These are phyloP conservation scores for Asobara japonica DNA, from an alignment of 1,140 invertebrate genomes.

Conservation along the genomic window DNA sequence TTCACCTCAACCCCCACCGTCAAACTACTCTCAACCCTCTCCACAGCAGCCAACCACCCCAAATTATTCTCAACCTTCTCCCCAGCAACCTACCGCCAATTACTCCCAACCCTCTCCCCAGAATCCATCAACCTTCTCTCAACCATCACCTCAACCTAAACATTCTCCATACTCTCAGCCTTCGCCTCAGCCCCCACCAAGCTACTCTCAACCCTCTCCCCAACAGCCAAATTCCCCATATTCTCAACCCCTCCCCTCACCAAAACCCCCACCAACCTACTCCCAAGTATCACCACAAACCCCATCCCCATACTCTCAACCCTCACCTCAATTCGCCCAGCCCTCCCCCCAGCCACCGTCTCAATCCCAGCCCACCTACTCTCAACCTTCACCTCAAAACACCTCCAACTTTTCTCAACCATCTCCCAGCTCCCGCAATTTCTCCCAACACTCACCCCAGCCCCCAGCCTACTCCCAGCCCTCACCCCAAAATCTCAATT, in stretches of 20 bases:
- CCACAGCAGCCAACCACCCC: constrained; percentile 50
- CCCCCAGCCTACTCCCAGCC: constrained; percentile 51
- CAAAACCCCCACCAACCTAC: constrained; percentile 43
- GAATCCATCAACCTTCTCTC: constrained; percentile 46
- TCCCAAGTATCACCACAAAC: constrained; percentile 55
- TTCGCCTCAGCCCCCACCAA: constrained; percentile 46
- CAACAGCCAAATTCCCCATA: constrained; percentile 34
- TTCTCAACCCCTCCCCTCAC: constrained; percentile 41
- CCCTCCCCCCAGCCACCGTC: constrained; percentile 49
- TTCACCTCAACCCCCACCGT: constrained; percentile 40
- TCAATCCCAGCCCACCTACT: constrained; percentile 53
- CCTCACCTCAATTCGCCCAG: constrained; percentile 55
- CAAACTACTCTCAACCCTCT: constrained; percentile 56
- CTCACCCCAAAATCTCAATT: constrained; percentile 52
- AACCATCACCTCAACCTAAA: constrained; percentile 49
- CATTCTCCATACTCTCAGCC: constrained; percentile 51
- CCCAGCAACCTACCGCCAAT: constrained; percentile 46
- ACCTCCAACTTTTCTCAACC: constrained; percentile 52
- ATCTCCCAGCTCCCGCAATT: constrained; percentile 52
- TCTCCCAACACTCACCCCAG: constrained; percentile 53
- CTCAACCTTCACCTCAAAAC: constrained; percentile 54
- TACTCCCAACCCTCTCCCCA: constrained; percentile 55
- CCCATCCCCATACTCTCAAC: constrained; percentile 50
- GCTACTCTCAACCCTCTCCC: constrained; percentile 51
- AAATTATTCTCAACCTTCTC: constrained; percentile 48